Evolutionary conservation across 2,113 vertebrate species (phyloP).

Genomic region (Astur gentilis): DNA sequence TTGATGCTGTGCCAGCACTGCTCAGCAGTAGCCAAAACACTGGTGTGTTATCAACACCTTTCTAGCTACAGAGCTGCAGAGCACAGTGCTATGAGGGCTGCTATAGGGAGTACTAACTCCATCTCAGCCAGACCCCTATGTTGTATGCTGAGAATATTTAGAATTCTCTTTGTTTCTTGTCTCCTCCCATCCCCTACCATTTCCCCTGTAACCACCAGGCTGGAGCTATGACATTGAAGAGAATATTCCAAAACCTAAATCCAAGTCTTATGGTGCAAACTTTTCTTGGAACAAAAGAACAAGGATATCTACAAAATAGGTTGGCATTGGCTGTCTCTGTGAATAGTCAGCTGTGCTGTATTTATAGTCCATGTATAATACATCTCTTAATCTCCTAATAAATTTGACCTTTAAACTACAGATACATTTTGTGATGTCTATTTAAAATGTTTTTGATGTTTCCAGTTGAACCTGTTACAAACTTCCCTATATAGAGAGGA

Average conservation of each 20-base stretch:
- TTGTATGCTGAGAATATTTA: constrained; percentile 29
- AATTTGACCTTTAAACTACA: constrained; percentile 78
- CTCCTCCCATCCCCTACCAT: background rate
- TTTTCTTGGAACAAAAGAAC: constrained; percentile 99
- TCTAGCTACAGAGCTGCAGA: no score
- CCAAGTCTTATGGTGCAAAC: constrained; percentile 95
- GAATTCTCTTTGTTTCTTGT: constrained; percentile 44
- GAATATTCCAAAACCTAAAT: constrained; percentile 85
- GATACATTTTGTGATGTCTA: constrained; percentile 70
- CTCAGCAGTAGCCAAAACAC: no score
- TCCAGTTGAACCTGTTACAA: constrained; percentile 68
- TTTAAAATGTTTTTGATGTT: constrained; percentile 78
- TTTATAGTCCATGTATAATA: constrained; percentile 74
- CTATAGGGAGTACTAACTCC: no score
- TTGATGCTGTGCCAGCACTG: no score
- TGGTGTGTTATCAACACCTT: no score
- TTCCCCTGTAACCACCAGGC: constrained; percentile 70
- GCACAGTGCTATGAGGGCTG: no score
- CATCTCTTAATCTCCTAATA: constrained; percentile 80
- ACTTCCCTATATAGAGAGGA: constrained; percentile 68
- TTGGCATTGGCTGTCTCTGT: constrained; percentile 68
- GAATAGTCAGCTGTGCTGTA: constrained; percentile 82
- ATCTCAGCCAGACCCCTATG: background rate
- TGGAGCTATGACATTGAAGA: constrained; percentile 94
- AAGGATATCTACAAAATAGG: constrained; percentile 92